Conservation (phyloP, 2,113 vertebrate species). For the Platanista minor region DNA sequence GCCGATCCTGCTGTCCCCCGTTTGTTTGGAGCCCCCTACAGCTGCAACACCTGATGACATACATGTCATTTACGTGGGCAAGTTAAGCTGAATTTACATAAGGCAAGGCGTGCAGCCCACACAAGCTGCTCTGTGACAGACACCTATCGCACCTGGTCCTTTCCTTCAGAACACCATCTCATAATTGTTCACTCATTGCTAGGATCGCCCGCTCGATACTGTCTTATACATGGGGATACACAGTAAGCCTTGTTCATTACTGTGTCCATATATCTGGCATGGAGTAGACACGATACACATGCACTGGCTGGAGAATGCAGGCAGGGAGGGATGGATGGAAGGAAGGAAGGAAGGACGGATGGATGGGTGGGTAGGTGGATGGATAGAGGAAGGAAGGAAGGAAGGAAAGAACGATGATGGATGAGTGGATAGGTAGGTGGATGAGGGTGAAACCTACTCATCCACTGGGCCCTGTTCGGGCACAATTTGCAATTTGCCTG, state of each 20-base stretch:
- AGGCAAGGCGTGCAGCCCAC: background rate
- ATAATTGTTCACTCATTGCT: too few species aligned
- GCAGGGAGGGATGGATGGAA: accelerated
- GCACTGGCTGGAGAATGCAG: too few species aligned
- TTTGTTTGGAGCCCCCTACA: background rate
- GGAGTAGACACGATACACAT: background rate
- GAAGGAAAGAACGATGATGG: background rate
- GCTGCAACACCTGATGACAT: too few species aligned
- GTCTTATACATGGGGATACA: too few species aligned
- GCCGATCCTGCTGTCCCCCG: too few species aligned
- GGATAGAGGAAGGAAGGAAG: background rate
- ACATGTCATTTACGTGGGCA: background rate
- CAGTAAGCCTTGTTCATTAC: background rate
- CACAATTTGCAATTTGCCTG: background rate
- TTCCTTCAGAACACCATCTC: background rate
- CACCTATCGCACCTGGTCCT: background rate
- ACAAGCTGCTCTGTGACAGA: background rate
- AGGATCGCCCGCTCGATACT: background rate
- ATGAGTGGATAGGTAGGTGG: accelerated
- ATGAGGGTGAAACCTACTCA: background rate
- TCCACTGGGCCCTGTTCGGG: background rate
- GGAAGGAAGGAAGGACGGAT: too few species aligned
- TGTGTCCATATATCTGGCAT: background rate
- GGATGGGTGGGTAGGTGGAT: too few species aligned
- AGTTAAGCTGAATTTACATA: background rate